Conservation (phyloP, 2,113 vertebrate species). For the Pao palembangensis region DNA sequence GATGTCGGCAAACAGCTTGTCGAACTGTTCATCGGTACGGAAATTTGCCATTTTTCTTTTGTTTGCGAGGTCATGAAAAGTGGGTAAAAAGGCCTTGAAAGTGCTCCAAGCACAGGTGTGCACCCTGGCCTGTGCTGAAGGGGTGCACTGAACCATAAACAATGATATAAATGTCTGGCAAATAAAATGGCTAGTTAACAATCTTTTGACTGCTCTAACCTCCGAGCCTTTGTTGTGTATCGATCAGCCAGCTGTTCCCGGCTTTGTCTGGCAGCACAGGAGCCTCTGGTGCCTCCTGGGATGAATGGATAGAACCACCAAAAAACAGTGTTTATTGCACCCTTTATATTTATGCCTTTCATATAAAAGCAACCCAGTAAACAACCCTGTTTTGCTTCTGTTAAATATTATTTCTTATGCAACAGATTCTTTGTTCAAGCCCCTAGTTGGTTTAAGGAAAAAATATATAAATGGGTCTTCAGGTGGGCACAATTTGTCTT, state of each 20-base stretch:
- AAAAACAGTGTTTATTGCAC: slow-evolving; percentile 1
- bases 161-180: slow-evolving; percentile 82
- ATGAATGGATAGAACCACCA: slow-evolving; percentile 54
- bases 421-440: slow-evolving; percentile 38
- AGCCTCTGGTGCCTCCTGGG: slow-evolving; percentile 66
- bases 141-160: slow-evolving; percentile 74
- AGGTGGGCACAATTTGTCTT: slow-evolving; percentile 53
- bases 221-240: slow-evolving; percentile 76
- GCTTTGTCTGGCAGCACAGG: slow-evolving; percentile 65
- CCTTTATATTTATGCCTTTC: background rate
- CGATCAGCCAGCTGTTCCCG: slow-evolving; percentile 79
- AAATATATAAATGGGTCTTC: slow-evolving; percentile 47
- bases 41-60: background rate
- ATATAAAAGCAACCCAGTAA: slow-evolving; percentile 13
- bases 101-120: slow-evolving; percentile 76
- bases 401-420: slow-evolving; percentile 37
- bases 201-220: slow-evolving; percentile 82
- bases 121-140: slow-evolving; percentile 64
- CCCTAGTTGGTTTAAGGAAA: slow-evolving; percentile 49
- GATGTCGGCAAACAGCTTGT: too few relatives aligned
- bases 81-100: slow-evolving; percentile 53
- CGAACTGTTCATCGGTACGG: too few relatives aligned
- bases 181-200: slow-evolving; percentile 83
- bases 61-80: slow-evolving; percentile 52
- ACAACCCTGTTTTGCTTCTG: background rate